Evolutionary conservation across 2,113 vertebrate species (phyloP).

Genomic region (Lophura nycthemera): DNA sequence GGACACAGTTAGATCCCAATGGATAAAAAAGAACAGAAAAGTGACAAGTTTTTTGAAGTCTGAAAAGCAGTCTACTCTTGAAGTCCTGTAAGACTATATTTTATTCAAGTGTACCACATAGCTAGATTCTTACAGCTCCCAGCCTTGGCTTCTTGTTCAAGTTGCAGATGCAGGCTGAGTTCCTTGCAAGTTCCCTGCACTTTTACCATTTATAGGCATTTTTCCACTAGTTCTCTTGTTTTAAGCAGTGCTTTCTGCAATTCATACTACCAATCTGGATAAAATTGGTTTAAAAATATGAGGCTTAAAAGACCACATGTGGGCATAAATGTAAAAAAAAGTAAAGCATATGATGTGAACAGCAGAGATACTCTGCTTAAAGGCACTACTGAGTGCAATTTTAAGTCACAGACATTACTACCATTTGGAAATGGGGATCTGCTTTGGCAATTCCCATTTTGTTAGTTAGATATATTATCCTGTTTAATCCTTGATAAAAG

Average conservation of each 20-base stretch:
- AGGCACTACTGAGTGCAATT: neutral
- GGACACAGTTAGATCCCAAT: conserved; percentile 14
- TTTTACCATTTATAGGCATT: neutral
- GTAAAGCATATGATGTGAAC: neutral
- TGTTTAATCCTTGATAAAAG: neutral
- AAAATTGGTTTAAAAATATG: neutral
- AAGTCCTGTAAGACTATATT: conserved; percentile 2
- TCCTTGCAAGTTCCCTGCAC: neutral
- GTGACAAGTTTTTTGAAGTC: neutral
- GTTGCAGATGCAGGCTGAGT: neutral
- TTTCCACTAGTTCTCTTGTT: neutral
- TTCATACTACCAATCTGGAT: neutral
- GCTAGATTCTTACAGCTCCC: neutral
- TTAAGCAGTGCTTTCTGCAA: neutral
- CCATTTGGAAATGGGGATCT: neutral
- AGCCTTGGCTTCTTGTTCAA: neutral
- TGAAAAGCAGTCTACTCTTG: neutral
- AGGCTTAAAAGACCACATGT: neutral
- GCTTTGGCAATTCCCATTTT: neutral
- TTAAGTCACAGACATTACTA: neutral
- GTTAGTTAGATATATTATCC: neutral
- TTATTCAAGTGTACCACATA: neutral
- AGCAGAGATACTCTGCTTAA: neutral
- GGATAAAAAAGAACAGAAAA: conserved; percentile 26
- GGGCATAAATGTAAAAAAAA: neutral